Evolutionary conservation across 2,888 invertebrate species (phyloP), one percentile per base, ranked within the genome.

Genomic region (Cataglyphis albicans): DNA sequence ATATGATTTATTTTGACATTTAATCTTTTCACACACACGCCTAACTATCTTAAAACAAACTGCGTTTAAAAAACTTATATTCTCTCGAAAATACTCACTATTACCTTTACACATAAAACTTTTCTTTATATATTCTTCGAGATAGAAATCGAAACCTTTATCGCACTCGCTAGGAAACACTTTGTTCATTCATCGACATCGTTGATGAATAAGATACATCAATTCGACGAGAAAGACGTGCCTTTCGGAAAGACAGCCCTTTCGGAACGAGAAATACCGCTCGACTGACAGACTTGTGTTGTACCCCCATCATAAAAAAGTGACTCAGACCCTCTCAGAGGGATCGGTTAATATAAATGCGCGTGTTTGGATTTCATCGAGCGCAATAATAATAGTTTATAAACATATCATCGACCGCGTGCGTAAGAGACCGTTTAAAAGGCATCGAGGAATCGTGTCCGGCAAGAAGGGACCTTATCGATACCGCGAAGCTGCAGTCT

Each of bases 201-300:
- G 2, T 52, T 7, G 32, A 74, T 15, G 12, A 29, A 44, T 9
- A 15, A 7, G n/a, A 76, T 15, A 38, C 59, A 63, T 38, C 29
- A 38, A 52, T 25, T 25, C 41, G 44, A 0, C 70, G 32, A 12
- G 21, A 10, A 41, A 18, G 18, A 55, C 29, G 21, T 2, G 29
- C 29, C 29, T 29, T 29, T 29, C 29, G 10, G 35, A 15, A 80
- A 10, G 4, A 7, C 82, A 55, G 76, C 81, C 88, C 85, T 86
- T 73, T 57, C 82, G 6, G 64, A 25, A 29, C 80, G 84, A 86
- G 48, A 57, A 68, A 41, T 59, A 59, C 15, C 55, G 82, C 84
- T 84, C 82, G 83, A 88, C 88, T 88, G 86, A 83, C 86, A 88
- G 84, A 83, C 83, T 38, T 55, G 38, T 32, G 63, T 86, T 83